These are phyloP conservation scores for Macrosiphum euphorbiae DNA, from an alignment of 2,888 invertebrate species.

Conservation along the genomic window DNA sequence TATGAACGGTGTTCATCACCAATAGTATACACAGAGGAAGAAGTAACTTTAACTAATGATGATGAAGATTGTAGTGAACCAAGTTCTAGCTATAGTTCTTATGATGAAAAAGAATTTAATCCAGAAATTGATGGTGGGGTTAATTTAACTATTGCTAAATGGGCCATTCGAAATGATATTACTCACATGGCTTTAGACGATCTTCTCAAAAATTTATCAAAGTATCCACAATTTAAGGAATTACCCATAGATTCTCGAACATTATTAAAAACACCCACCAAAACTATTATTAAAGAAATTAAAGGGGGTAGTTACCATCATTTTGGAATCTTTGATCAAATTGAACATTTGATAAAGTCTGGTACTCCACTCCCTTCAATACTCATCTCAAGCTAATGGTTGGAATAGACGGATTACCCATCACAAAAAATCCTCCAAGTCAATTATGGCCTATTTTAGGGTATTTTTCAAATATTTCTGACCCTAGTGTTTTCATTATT, in stretches of 20 bases:
- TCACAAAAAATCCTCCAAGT: constrained; percentile 29
- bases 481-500: constrained; percentile 32
- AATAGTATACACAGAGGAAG: background rate
- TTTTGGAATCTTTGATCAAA: constrained; percentile 6
- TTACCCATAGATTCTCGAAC: background rate
- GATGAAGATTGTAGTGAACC: background rate
- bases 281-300: background rate
- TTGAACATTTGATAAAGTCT: constrained; percentile 6
- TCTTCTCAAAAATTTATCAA: constrained; percentile 9
- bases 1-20: background rate
- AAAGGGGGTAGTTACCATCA: constrained; percentile 14
- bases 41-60: background rate
- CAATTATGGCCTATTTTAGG: constrained; percentile 61
- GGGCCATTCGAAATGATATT: constrained; percentile 3
- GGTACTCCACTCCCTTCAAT: background rate
- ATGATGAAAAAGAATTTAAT: background rate
- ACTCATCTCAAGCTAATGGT: background rate
- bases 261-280: background rate
- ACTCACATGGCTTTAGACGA: background rate
- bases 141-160: constrained; percentile 25
- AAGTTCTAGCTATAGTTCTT: background rate
- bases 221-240: background rate
- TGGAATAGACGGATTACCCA: constrained; percentile 54
- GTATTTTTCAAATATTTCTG: constrained; percentile 23
- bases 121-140: background rate